Evolutionary conservation across 2,888 invertebrate species (phyloP).

Genomic region (Ophion slaviceki): DNA sequence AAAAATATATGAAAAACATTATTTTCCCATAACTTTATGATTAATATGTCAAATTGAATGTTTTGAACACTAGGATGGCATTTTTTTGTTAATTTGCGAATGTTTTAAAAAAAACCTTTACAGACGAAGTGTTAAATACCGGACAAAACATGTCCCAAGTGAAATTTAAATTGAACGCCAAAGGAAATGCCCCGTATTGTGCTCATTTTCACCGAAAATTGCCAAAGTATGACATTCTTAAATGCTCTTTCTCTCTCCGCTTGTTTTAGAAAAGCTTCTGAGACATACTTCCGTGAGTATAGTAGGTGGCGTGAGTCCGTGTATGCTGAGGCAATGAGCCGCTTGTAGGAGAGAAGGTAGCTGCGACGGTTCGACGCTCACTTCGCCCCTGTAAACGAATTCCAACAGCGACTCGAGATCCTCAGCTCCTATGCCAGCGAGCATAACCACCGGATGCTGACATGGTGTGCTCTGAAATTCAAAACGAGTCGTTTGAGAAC

Average conservation of each 20-base stretch:
- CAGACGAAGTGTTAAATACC: too few relatives aligned
- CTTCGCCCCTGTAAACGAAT: conserved; percentile 87
- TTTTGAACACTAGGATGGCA: too few relatives aligned
- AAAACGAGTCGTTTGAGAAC: conserved; percentile 13
- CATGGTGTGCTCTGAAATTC: conserved; percentile 86
- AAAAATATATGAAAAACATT: too few relatives aligned
- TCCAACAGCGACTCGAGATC: conserved; percentile 87
- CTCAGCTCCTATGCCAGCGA: conserved; percentile 86
- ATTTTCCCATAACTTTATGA: too few relatives aligned
- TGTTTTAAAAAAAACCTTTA: too few relatives aligned
- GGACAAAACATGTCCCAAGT: not conserved
- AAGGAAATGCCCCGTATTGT: not conserved
- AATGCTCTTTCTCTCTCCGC: conserved; percentile 12
- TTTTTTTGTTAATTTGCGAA: too few relatives aligned
- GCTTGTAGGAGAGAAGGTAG: conserved; percentile 87
- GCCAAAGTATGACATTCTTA: conserved; percentile 11
- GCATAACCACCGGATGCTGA: conserved; percentile 88
- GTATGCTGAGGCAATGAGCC: conserved; percentile 87
- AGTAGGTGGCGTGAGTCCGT: conserved; percentile 85
- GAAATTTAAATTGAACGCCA: not conserved
- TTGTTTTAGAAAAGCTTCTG: conserved; percentile 8
- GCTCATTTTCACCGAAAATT: not conserved
- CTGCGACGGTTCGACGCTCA: conserved; percentile 87
- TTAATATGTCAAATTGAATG: too few relatives aligned
- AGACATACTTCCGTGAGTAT: conserved; percentile 80